These are phyloP conservation scores for Spodoptera littoralis DNA, from an alignment of 2,888 invertebrate species.

Conservation along the genomic window DNA sequence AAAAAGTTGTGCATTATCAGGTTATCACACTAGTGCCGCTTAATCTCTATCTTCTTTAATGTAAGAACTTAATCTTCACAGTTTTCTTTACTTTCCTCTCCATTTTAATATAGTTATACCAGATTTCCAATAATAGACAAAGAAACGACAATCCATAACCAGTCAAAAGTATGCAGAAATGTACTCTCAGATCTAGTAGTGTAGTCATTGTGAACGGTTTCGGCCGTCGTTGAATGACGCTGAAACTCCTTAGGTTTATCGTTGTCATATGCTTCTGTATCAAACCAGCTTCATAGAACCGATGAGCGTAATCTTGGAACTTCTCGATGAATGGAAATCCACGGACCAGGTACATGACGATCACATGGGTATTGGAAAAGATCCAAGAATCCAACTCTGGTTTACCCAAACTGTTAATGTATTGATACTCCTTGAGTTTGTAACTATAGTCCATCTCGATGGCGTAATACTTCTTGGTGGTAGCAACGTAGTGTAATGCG, in stretches of 20 bases:
- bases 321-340: conserved; percentile 67
- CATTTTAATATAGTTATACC: conserved; percentile 38
- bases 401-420: conserved; percentile 61
- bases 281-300: conserved; percentile 71
- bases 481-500: conserved; percentile 63
- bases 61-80: conserved; percentile 3
- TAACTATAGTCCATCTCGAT: conserved; percentile 66
- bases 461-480: conserved; percentile 60
- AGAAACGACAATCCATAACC: conserved; percentile 64
- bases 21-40: too few species aligned
- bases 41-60: too few species aligned
- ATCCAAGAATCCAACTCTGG: conserved; percentile 63
- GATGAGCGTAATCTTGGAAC: conserved; percentile 63
- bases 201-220: conserved; percentile 33
- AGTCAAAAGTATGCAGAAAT: conserved; percentile 61
- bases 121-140: conserved; percentile 66
- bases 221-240: conserved; percentile 48
- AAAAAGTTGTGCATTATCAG: too few species aligned
- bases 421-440: conserved; percentile 62
- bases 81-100: conserved; percentile 22
- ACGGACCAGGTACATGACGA: conserved; percentile 64
- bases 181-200: conserved; percentile 63
- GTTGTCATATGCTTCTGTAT: conserved; percentile 58
- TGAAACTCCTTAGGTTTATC: conserved; percentile 54
- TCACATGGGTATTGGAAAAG: conserved; percentile 57